Evolutionary conservation across 2,113 vertebrate species (phyloP).

Genomic region (Sitta europaea): DNA sequence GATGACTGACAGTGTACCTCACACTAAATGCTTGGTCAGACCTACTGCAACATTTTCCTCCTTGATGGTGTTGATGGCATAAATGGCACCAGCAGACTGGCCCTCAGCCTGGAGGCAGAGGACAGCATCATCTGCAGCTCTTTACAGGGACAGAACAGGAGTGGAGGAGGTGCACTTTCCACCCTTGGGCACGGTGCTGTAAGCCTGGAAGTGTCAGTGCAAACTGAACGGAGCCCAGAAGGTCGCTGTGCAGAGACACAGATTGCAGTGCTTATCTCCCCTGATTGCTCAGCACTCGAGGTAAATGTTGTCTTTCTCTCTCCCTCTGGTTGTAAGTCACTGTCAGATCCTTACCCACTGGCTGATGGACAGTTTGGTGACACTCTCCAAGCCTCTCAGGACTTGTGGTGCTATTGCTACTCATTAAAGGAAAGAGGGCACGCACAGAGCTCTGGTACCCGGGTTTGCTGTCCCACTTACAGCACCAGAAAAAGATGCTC

Average conservation of each 20-base stretch:
- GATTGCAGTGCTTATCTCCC: neutral
- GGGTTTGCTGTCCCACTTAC: neutral
- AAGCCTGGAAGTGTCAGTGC: neutral
- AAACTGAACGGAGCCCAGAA: neutral
- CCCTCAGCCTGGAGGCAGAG: neutral
- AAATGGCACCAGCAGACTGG: neutral
- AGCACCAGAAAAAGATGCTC: neutral
- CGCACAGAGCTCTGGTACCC: neutral
- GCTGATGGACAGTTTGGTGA: neutral
- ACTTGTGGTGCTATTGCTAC: neutral
- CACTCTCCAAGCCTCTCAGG: neutral
- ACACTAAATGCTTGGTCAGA: neutral
- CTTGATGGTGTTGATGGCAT: neutral
- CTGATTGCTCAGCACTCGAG: neutral
- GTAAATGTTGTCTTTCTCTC: neutral
- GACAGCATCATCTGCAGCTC: neutral
- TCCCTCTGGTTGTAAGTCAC: neutral
- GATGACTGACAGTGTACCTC: fast-evolving
- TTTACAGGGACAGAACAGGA: neutral
- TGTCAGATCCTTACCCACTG: neutral
- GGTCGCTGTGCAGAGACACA: neutral
- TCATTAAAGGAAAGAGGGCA: neutral
- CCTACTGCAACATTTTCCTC: neutral
- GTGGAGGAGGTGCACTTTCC: neutral
- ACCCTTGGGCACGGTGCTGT: neutral